Evolutionary conservation across 2,888 invertebrate species (phyloP), one percentile per base, ranked within the genome.

Genomic region (Hemicrepidius hirtus): DNA sequence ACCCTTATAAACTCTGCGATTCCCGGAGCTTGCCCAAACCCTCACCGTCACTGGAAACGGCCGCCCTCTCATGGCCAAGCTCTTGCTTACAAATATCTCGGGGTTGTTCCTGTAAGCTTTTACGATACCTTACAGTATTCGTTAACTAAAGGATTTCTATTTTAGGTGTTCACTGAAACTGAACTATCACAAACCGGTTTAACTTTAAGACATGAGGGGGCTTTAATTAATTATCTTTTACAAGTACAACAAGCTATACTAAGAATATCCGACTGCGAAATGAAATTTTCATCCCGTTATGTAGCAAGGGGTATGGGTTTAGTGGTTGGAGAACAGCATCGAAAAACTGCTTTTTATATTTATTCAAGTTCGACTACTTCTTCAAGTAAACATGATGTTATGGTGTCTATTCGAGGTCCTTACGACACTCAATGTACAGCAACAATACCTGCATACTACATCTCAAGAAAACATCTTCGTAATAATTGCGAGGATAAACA

Each of bases 261-360:
- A 37, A 82, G 79, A 68, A 71, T 80, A 37, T 73, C 80, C 13
- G 72, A 69, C 55, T 76, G 71, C 20, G 80, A 77, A 21, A 57
- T 75, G 21, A 82, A 76, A 72, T 86, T 86, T 73, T 88, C 88
- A 7, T 84, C 88, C 2, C 88, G 89, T 78, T 91, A 90, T 79
- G 86, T 90, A 1, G 91, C 90, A 0, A 87, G 89, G 82, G 91
- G 92, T 9, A 90, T 91, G 82, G 92, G 91, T 0, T 83, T 92
- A 18, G 85, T 88, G 37, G 89, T 89, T 37, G 90, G 90, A 24
- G 90, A 90, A 83, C 86, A 89, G 59, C 86, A 89, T 69, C 87
- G 87, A 73, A 88, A 88, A 82, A 87, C 89, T 64, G 83, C 86
- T 57, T 91, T 92, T 81, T 91, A 90, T 83, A 85, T 92, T 71